Conservation (phyloP, 2,888 invertebrate genomes). For the Himalopsyche tibetana region DNA sequence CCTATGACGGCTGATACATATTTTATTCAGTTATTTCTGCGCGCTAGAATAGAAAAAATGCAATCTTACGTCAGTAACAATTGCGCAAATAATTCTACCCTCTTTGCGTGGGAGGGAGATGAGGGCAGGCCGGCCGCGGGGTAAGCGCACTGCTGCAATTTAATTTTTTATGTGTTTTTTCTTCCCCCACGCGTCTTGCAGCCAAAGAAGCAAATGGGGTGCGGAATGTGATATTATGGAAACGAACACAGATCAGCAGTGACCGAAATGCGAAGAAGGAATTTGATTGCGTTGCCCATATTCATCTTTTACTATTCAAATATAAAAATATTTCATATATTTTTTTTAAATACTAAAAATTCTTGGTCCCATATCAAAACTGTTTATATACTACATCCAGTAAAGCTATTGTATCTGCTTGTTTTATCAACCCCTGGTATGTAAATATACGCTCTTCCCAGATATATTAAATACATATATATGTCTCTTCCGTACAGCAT, state of each 20-base stretch:
- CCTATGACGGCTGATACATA: not conserved
- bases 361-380: no score
- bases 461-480: no score
- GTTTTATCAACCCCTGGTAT: no score
- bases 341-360: no score
- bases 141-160: constrained; percentile 69
- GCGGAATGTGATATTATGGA: constrained; percentile 64
- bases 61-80: constrained; percentile 35
- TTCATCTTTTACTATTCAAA: no score
- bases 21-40: constrained; percentile 22
- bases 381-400: no score
- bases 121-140: constrained; percentile 56
- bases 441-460: no score
- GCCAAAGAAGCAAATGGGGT: constrained; percentile 51
- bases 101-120: constrained; percentile 41
- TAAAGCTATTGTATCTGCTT: no score
- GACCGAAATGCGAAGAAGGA: not conserved
- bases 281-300: not conserved
- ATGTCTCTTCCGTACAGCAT: no score
- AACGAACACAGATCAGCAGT: constrained; percentile 45
- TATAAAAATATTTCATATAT: no score
- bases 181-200: constrained; percentile 68
- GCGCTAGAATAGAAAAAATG: constrained; percentile 11
- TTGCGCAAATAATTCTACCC: constrained; percentile 34
- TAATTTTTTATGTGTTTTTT: constrained; percentile 79